Evolutionary conservation across 2,113 vertebrate genomes (phyloP), one percentile per base, ranked within the genome.

Genomic region (Hemibagrus wyckioides): DNA sequence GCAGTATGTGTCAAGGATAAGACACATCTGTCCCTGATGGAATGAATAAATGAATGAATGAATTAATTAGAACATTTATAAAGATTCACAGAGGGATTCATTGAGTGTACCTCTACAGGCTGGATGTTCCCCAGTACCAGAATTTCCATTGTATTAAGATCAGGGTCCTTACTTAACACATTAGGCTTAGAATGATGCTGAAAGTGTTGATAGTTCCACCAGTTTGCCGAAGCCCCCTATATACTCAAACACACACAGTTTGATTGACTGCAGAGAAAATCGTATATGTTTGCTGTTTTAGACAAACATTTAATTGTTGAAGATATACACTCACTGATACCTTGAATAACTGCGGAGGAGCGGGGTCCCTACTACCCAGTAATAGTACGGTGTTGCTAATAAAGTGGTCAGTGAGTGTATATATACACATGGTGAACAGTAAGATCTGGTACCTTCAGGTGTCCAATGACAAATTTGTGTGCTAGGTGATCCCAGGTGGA

Each of bases 131-230:
- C 98, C 1, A 99, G 91, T 25, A 99, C 97, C 65, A 99, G 97
- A 41, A 96, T 8, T 0, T 97, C 94, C 83, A 97, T 84, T 96
- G 97, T 98, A 93, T 98, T 99, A 89, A 99, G 94, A 10, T 99
- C 98, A 0, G 98, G 98, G 65, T 99, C 98, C 91, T 99, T 99
- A 19, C 90, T 87, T 92, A 98, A 96, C 90, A 98, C 91, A 91
- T 99, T 99, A 84, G 98, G 97, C 86, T 99, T 99, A 56, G 97
- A 97, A 0, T 99, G 98, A 86, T 99, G 98, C 91, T 98, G 97
- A 92, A 98, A 99, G 91, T 99, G 98, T 28, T 97, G 96, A 81
- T 98, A 97, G 91, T 99, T 99, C 98, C 98, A 99, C 98, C 98
- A 99, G 93, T 96, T 97, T 71, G 96, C 97, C 6, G 98, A 98